A percentile compares a stretch with the other conserved stretches of the same genome.
Evolutionary conservation across 2,888 invertebrate genomes (phyloP).

Genomic region (Catocala nupta): DNA sequence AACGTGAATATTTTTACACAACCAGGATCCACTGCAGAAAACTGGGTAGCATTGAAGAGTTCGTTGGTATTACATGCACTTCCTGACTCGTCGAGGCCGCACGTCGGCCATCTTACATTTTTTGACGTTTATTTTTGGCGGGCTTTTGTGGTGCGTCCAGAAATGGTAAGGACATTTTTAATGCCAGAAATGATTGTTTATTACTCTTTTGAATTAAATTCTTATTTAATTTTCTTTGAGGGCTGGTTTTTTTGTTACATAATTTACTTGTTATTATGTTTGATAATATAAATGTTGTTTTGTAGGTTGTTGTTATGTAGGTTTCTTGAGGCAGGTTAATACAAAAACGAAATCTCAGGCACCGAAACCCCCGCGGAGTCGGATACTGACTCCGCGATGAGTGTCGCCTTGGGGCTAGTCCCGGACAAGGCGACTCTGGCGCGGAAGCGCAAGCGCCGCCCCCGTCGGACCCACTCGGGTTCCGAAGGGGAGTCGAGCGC

Average conservation of each 20-base stretch:
- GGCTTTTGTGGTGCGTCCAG: conserved; percentile 66
- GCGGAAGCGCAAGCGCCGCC: too few relatives aligned
- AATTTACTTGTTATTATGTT: conserved; percentile 20
- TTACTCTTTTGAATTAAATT: conserved; percentile 32
- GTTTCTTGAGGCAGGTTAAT: too few relatives aligned
- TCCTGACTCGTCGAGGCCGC: conserved; percentile 80
- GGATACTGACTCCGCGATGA: too few relatives aligned
- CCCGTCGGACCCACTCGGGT: too few relatives aligned
- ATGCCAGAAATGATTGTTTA: conserved; percentile 46
- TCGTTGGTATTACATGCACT: conserved; percentile 86
- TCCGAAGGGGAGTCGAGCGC: too few relatives aligned
- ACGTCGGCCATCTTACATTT: conserved; percentile 79
- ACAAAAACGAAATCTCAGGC: too few relatives aligned
- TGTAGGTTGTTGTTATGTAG: neutral
- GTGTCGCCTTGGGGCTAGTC: too few relatives aligned
- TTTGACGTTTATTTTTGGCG: conserved; percentile 86
- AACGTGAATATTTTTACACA: conserved; percentile 63
- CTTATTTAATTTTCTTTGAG: conserved; percentile 30
- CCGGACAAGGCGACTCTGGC: too few relatives aligned
- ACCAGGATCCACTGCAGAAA: conserved; percentile 69
- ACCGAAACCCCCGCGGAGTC: too few relatives aligned
- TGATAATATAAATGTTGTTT: neutral
- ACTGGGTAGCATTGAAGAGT: conserved; percentile 85
- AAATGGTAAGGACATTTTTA: conserved; percentile 64
- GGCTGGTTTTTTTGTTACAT: conserved; percentile 37